Conservation (phyloP, 2,888 invertebrate genomes). For the Plebejus melissa region DNA sequence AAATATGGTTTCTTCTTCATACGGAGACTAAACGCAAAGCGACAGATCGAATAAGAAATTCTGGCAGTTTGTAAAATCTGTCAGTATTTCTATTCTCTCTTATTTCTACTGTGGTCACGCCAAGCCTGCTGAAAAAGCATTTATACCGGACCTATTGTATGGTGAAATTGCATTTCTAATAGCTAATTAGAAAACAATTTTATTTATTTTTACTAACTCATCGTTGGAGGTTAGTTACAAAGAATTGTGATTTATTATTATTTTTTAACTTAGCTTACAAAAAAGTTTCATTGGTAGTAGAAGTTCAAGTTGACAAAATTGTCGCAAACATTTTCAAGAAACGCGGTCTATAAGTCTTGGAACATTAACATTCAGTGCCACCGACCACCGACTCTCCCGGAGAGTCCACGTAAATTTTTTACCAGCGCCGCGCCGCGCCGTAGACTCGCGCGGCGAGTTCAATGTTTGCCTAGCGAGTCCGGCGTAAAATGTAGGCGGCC, state of each 20-base stretch:
- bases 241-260: neutral
- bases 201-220: neutral
- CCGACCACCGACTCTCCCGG: no score
- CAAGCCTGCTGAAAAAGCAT: neutral
- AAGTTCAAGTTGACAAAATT: neutral
- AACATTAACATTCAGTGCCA: neutral
- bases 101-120: no score
- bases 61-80: neutral
- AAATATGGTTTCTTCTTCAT: no score
- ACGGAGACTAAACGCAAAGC: neutral
- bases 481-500: no score
- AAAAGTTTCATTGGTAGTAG: neutral
- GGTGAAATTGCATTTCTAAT: neutral
- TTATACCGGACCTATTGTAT: neutral
- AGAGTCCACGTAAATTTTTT: no score
- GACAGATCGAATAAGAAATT: neutral
- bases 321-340: neutral
- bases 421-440: no score
- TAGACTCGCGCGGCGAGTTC: no score
- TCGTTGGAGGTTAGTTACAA: neutral
- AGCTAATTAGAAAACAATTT: slow-evolving; percentile 8
- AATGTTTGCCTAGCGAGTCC: no score
- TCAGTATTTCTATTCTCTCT: neutral
- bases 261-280: neutral
- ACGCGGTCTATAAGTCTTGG: neutral